Base-by-base conservation (phyloP, 2,113 vertebrate genomes). In the Prunella fulvescens region DNA sequence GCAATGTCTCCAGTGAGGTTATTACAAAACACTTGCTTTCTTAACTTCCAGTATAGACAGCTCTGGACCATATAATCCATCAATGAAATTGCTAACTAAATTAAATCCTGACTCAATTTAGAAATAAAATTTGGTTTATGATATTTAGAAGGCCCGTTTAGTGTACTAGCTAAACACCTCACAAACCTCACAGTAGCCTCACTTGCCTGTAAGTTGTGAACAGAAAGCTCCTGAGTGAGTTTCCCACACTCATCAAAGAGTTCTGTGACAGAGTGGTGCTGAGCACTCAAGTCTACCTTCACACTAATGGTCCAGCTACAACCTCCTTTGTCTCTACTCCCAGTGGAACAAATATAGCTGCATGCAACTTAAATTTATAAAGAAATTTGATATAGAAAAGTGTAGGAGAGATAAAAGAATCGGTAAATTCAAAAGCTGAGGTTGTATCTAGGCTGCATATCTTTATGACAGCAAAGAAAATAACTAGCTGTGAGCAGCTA, bases 81-180 rank as follows among this genome's bases (percentile, higher is more conserved):
- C 44, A 96, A 54, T 88, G 58, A 82, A 92, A 95, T 92, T 84
- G 85, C 72, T 94, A 87, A 82, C 66, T 88, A 74, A 76, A 84
- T 95, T 15, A 85, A 96, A 93, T 90, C 61, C 24, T 88, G 89
- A 88, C 74, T 64, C 39, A 69, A 81, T 61, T 67, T 86, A 74
- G 73, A 91, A 82, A 77, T 96, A 64, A 95, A 94, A 80, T 73
- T 67, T 76, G 91, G 58, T 88, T 64, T 78, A 69, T 88, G 35
- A 86, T 90, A 56, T 86, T 81, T 81, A 88, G 26, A 71, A 83
- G 17, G 16, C 7, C 5, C 5, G 70, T 58, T 56, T 47, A 62
- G 14, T 81, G 18, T 76, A 33, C 12, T 77, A 14, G 29, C 56
- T 72, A 29, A 88, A 51, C 23, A 83, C 24, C 35, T 74, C 39